These are phyloP conservation scores for Mustela lutreola DNA, from an alignment of 2,113 vertebrate species.

Conservation along the genomic window DNA sequence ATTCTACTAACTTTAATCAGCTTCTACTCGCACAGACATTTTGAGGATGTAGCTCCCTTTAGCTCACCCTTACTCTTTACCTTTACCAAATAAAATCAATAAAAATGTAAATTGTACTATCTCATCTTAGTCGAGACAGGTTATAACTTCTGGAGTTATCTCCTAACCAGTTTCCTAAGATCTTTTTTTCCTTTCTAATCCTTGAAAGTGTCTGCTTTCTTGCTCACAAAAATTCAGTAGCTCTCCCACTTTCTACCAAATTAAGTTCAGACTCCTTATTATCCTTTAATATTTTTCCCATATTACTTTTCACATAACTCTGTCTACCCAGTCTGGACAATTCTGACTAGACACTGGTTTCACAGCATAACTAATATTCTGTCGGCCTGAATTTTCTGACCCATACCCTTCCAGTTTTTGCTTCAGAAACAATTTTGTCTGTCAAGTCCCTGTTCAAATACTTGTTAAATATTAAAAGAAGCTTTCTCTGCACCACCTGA, in stretches of 20 bases:
- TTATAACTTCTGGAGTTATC: neutral
- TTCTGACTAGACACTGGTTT: neutral
- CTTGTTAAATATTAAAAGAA: neutral
- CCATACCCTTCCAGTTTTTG: neutral
- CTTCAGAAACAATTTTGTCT: neutral
- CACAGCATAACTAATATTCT: neutral
- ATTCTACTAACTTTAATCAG: neutral
- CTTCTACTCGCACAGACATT: neutral
- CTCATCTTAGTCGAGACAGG: neutral
- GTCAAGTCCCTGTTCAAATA: neutral
- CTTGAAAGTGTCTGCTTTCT: neutral
- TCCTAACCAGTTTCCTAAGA: neutral
- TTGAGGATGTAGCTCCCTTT: neutral
- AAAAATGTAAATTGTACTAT: neutral
- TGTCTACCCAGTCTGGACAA: neutral
- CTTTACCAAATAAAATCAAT: neutral
- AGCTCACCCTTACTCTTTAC: neutral
- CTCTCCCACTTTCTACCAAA: neutral
- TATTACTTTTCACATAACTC: conserved; percentile 33
- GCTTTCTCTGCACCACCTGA: neutral
- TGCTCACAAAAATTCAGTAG: neutral
- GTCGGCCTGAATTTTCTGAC: neutral
- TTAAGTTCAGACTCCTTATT: neutral
- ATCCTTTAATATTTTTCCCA: neutral
- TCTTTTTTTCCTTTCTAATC: neutral